These are phyloP conservation scores for Cheirogaleus medius DNA, from an alignment of 2,113 vertebrate species.

Conservation along the genomic window DNA sequence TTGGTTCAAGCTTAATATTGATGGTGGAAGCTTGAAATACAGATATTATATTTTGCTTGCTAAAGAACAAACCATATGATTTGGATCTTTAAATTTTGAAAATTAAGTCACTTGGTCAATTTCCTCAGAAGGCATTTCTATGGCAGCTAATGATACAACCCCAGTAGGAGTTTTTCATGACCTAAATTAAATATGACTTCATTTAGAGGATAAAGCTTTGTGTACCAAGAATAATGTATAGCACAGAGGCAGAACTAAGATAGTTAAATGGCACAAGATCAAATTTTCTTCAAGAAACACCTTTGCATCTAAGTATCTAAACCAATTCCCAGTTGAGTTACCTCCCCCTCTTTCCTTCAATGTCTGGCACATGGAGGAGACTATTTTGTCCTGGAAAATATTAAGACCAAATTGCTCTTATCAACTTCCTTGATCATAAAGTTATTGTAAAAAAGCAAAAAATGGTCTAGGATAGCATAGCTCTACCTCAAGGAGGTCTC, in stretches of 20 bases:
- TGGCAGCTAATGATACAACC: background rate
- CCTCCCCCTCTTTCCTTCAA: background rate
- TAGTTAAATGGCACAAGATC: background rate
- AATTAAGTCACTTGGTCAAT: background rate
- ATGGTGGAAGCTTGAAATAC: background rate
- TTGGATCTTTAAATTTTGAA: background rate
- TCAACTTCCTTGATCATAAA: constrained; percentile 11
- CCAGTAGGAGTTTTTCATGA: background rate
- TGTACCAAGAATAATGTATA: background rate
- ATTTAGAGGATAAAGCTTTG: background rate
- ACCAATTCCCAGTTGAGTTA: background rate
- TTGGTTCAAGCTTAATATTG: background rate
- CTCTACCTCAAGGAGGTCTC: background rate
- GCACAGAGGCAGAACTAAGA: background rate
- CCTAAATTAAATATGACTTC: background rate
- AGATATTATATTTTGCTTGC: background rate
- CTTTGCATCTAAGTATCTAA: background rate
- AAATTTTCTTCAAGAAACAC: background rate
- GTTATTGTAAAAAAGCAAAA: background rate
- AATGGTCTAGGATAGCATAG: background rate
- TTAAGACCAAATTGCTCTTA: background rate
- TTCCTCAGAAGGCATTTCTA: background rate
- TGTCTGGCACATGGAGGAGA: background rate
- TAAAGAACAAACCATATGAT: background rate
- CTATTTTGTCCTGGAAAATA: constrained; percentile 32